phyloP scores from a whole-genome alignment of 2,888 invertebrate species.

The Philaethria dido region DNA sequence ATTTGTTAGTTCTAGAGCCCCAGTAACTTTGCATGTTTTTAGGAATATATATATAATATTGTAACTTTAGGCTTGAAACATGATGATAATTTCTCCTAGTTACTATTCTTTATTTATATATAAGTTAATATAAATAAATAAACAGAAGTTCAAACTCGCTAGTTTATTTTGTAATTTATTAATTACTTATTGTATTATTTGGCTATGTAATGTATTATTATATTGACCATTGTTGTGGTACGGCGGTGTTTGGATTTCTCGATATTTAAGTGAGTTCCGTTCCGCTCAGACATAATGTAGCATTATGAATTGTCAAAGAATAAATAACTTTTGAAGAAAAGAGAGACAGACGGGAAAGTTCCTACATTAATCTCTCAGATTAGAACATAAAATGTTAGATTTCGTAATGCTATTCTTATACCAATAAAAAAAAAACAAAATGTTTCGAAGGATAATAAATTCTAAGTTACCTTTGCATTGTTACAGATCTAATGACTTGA shows the following conservation, averaged over 20 bases:
- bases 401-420: not conserved
- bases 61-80: not conserved
- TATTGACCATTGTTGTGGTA: not conserved
- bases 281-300: not conserved
- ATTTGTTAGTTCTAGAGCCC: conserved; percentile 18
- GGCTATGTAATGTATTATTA: not conserved
- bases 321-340: not conserved
- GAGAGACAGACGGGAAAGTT: not conserved
- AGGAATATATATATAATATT: conserved; percentile 1
- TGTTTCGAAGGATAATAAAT: not conserved
- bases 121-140: not conserved
- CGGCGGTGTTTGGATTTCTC: not conserved
- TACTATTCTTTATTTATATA: not conserved
- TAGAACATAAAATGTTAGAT: not conserved
- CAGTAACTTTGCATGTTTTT: not conserved
- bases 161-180: conserved; percentile 12
- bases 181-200: conserved; percentile 3
- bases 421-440: not conserved
- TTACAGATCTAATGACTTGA: conserved; percentile 76
- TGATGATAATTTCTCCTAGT: not conserved
- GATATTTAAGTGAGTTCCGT: not conserved
- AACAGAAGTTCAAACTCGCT: not conserved
- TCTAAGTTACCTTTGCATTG: conserved; percentile 50
- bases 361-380: not conserved
- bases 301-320: not conserved